Evolutionary conservation across 2,888 invertebrate genomes (phyloP).

Genomic region (Blastobasis lacticolella): DNA sequence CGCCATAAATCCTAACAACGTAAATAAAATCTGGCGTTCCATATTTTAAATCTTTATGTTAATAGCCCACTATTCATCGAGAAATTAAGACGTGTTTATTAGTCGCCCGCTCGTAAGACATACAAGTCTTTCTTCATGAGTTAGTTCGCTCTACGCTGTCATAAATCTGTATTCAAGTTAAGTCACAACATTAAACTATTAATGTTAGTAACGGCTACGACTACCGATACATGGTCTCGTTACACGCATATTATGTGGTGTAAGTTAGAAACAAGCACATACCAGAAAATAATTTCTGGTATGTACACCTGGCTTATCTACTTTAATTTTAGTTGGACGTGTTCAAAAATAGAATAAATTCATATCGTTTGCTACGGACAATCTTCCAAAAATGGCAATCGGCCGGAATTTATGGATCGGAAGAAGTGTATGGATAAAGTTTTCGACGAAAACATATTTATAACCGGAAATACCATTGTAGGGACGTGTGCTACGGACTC

Average conservation of each 20-base stretch:
- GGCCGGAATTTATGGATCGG: conserved; percentile 44
- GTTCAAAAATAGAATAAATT: too few species aligned
- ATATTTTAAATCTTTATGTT: conserved; percentile 71
- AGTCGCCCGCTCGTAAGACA: conserved; percentile 58
- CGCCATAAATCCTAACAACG: conserved; percentile 59
- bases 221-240: too few species aligned
- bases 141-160: conserved; percentile 38
- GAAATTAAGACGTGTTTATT: conserved; percentile 72
- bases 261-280: too few species aligned
- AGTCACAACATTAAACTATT: conserved; percentile 30
- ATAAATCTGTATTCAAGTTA: conserved; percentile 54
- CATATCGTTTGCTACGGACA: background rate
- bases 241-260: too few species aligned
- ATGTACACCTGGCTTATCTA: too few species aligned
- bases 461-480: conserved; percentile 18
- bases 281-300: too few species aligned
- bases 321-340: too few species aligned
- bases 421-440: conserved; percentile 51
- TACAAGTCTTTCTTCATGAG: conserved; percentile 60
- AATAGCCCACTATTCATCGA: conserved; percentile 68
- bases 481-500: conserved; percentile 17
- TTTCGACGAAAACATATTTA: conserved; percentile 27
- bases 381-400: conserved; percentile 12
- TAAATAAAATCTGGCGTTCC: conserved; percentile 68
- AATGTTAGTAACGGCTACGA: too few species aligned